Percentiles rank a stretch among this genome's conserved stretches.
Conservation (phyloP, 2,888 invertebrate species). For the Galeruca laticollis region DNA sequence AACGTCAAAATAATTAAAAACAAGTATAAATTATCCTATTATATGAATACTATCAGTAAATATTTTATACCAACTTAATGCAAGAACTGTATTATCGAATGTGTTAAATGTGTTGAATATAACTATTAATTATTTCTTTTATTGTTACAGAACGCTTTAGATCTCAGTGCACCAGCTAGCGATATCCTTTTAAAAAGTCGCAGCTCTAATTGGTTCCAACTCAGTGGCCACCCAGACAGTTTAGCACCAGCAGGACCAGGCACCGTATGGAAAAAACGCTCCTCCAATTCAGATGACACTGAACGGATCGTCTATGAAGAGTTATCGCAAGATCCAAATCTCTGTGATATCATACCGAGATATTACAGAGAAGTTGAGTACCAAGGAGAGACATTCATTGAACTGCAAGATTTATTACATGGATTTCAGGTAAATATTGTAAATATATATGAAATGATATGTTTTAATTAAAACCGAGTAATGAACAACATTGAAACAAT, state of each 20-base stretch:
- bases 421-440: conserved; percentile 74
- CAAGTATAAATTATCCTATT: too few relatives aligned
- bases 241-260: conserved; percentile 93
- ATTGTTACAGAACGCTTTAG: conserved; percentile 84
- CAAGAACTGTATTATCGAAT: too few relatives aligned
- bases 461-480: too few relatives aligned
- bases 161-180: conserved; percentile 90
- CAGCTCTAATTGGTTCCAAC: conserved; percentile 85
- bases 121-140: conserved; percentile 5
- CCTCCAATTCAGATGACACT: conserved; percentile 76
- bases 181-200: conserved; percentile 84
- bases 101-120: background rate
- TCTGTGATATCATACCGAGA: conserved; percentile 82
- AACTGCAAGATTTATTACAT: conserved; percentile 92
- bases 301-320: conserved; percentile 85
- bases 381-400: conserved; percentile 87
- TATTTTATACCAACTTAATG: too few relatives aligned
- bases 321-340: conserved; percentile 79
- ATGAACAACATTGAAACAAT: too few relatives aligned
- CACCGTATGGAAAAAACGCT: conserved; percentile 92
- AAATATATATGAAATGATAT: too few relatives aligned
- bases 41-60: too few relatives aligned
- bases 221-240: conserved; percentile 93
- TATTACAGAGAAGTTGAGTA: conserved; percentile 88
- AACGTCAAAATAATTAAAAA: too few relatives aligned